These are phyloP conservation scores for Craseonycteris thonglongyai DNA, from an alignment of 2,113 vertebrate species.

Conservation along the genomic window DNA sequence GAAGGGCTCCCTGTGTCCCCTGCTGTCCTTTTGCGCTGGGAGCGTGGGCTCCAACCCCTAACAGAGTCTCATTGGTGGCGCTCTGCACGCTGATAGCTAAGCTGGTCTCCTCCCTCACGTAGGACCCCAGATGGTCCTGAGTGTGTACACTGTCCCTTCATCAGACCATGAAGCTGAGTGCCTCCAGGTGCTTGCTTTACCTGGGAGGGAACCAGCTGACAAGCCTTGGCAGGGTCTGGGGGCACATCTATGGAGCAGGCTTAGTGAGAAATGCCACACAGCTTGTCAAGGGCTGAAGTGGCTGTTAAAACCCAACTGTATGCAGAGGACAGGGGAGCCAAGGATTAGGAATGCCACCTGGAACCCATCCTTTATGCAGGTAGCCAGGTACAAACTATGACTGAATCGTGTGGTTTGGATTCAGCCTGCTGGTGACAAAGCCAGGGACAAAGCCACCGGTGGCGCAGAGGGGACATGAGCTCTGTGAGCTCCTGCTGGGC, in stretches of 20 bases:
- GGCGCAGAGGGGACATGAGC: not conserved
- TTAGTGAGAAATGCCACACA: not conserved
- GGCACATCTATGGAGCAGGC: accelerated
- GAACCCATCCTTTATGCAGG: not conserved
- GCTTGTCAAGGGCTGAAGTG: not conserved
- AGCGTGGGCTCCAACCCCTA: not conserved
- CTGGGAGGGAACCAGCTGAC: not conserved
- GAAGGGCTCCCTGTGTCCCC: not conserved
- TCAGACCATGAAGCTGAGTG: not conserved
- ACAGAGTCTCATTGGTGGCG: not conserved
- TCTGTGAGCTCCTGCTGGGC: not conserved
- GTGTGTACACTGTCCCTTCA: not conserved
- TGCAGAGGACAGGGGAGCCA: no score
- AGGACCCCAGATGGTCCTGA: not conserved
- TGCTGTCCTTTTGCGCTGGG: not conserved
- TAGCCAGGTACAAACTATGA: not conserved
- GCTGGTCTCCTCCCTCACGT: not conserved
- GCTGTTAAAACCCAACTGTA: no score
- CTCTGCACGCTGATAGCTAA: no score
- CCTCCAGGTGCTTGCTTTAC: not conserved
- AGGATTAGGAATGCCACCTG: not conserved
- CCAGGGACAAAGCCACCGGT: not conserved
- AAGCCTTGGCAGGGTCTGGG: no score
- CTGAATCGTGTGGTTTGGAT: not conserved
- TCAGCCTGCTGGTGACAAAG: not conserved